phyloP scores from a whole-genome alignment of 1,140 invertebrate species.

The Macrotrachela quadricornifera region DNA sequence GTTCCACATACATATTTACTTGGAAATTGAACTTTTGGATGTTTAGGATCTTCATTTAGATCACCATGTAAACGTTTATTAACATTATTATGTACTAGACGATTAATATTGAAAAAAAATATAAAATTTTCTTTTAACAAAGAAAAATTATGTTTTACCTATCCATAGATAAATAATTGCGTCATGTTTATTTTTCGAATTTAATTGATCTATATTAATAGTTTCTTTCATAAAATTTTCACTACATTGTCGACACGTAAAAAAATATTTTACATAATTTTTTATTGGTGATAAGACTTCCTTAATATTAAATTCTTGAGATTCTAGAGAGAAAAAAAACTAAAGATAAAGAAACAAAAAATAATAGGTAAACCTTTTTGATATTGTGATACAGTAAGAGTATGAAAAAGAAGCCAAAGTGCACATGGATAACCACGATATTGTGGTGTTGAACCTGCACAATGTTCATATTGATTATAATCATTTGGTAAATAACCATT shows the following conservation, averaged over 20 bases:
- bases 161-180: constrained; percentile 77
- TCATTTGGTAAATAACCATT: background rate
- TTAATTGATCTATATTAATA: constrained; percentile 19
- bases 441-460: constrained; percentile 7
- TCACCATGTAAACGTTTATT: constrained; percentile 66
- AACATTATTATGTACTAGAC: constrained; percentile 31
- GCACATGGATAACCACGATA: constrained; percentile 12
- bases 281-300: constrained; percentile 55
- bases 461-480: background rate
- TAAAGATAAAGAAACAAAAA: too few species aligned
- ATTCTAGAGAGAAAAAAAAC: too few species aligned
- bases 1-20: constrained; percentile 40
- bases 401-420: constrained; percentile 12
- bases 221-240: constrained; percentile 52
- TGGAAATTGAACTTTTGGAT: constrained; percentile 78
- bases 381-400: constrained; percentile 6
- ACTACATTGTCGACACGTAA: constrained; percentile 72
- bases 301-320: constrained; percentile 26
- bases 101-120: background rate
- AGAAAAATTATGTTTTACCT: constrained; percentile 48
- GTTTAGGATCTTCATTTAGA: constrained; percentile 62
- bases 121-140: background rate
- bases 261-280: constrained; percentile 72
- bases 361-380: too few species aligned
- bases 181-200: constrained; percentile 44